Base-by-base conservation (phyloP, 2,113 vertebrate species). In the Limanda limanda region DNA sequence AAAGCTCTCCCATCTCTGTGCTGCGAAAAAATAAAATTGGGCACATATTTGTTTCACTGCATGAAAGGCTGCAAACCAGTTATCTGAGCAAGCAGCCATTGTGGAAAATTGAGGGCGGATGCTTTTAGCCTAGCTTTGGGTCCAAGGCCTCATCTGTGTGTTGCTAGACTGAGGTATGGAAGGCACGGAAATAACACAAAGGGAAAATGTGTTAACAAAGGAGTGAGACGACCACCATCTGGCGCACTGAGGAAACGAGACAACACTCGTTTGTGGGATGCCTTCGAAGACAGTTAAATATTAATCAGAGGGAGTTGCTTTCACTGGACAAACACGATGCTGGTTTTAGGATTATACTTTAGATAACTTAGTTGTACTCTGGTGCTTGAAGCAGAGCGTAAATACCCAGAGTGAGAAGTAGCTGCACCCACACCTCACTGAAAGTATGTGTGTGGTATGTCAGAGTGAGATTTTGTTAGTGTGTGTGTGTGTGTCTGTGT, bases 221-320 rank as follows among this genome's bases (percentile, higher is more conserved):
- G 72, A 88, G 79, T 73, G 88, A 74, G 81, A 79, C 66, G 74
- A 76, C 79, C 64, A 68, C 81, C 88, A 92, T 91, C 86, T 91
- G 89, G 79, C 81, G 48, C 25, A 31, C 14, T 64, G 71, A 25
- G 45, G 64, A 69, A 79, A 71, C 21, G 37, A 68, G 73, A 55
- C 52, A 68, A 51, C 48, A 63, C 48, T 76, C 45, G 54, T 81
- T 76, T 64, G 15, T 52, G 69, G 55, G 70, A 72, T 42, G 65
- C 52, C 68, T 76, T 78, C 81, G 66, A 84, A 72, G 42, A 51
- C 71, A 23, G 17, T 78, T 68, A 65, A 67, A 58, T 71, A 72
- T 78, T 64, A 79, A 72, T 76, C 15, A 63, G 48, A 73, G 51
- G 55, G 55, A 73, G 25, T 24, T 55, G 64, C 20, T 63, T 52